A percentile compares a stretch with the other conserved stretches of the same genome.
Conservation (phyloP, 2,797 vertebrate species). For the Clarias pachynema region DNA sequence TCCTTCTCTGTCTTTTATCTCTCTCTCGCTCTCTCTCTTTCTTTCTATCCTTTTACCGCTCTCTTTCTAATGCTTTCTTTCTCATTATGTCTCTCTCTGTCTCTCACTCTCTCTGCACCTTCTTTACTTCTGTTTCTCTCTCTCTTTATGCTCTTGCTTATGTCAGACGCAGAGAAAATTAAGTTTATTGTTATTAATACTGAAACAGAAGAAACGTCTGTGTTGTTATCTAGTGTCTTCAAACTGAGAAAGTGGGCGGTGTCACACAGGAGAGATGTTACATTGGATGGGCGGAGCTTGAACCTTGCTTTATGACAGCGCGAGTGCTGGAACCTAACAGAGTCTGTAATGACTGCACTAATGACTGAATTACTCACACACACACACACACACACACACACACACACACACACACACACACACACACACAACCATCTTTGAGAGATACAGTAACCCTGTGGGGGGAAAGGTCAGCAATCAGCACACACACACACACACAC, state of each 20-base stretch:
- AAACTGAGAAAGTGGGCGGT: constrained; percentile 50
- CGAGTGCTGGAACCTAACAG: neutral
- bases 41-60: neutral
- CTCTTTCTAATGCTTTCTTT: neutral
- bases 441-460: neutral
- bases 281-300: neutral
- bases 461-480: neutral
- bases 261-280: constrained; percentile 36
- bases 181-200: neutral
- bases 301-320: neutral
- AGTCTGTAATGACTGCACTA: constrained; percentile 68
- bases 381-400: constrained; percentile 11
- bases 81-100: neutral
- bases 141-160: neutral
- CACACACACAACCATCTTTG: neutral
- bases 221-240: too few species aligned
- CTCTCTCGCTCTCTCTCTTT: neutral
- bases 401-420: constrained; percentile 29
- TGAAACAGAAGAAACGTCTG: too few species aligned
- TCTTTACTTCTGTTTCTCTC: constrained; percentile 5
- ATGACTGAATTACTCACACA: constrained; percentile 70
- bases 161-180: neutral
- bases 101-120: neutral
- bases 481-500: neutral
- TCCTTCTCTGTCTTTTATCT: neutral